These are phyloP conservation scores for Anadara kagoshimensis DNA, from an alignment of 1,140 invertebrate genomes.

Conservation along the genomic window DNA sequence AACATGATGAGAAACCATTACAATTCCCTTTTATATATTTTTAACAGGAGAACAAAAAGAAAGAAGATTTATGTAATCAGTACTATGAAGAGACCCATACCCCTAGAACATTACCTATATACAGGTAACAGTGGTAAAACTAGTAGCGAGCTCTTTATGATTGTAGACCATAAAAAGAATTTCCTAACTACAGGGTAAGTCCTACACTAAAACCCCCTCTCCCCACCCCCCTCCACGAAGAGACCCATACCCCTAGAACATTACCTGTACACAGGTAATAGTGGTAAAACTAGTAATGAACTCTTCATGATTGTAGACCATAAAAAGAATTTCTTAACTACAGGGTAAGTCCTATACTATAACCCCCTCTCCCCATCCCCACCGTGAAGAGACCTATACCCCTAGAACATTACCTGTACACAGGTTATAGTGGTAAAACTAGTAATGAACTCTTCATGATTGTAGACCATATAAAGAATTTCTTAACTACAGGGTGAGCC, in stretches of 20 bases:
- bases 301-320: constrained; percentile 89
- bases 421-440: constrained; percentile 87
- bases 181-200: constrained; percentile 7
- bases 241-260: constrained; percentile 97
- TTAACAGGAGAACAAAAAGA: constrained; percentile 84
- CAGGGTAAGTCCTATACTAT: neutral
- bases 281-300: constrained; percentile 86
- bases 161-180: constrained; percentile 82
- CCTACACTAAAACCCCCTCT: no score
- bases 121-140: constrained; percentile 89
- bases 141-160: constrained; percentile 85
- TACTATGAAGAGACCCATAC: constrained; percentile 94
- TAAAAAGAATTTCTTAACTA: constrained; percentile 41
- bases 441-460: constrained; percentile 88
- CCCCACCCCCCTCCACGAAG: no score
- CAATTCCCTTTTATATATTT: neutral
- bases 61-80: constrained; percentile 96
- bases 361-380: no score
- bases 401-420: constrained; percentile 94
- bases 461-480: constrained; percentile 79
- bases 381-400: constrained; percentile 93
- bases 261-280: constrained; percentile 91
- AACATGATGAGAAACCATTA: no score
- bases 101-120: constrained; percentile 95
- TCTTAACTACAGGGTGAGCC: constrained; percentile 3